A percentile compares a stretch with the other conserved stretches of the same genome.
Evolutionary conservation across 2,797 vertebrate species (phyloP).

Genomic region (Clarias pachynema): DNA sequence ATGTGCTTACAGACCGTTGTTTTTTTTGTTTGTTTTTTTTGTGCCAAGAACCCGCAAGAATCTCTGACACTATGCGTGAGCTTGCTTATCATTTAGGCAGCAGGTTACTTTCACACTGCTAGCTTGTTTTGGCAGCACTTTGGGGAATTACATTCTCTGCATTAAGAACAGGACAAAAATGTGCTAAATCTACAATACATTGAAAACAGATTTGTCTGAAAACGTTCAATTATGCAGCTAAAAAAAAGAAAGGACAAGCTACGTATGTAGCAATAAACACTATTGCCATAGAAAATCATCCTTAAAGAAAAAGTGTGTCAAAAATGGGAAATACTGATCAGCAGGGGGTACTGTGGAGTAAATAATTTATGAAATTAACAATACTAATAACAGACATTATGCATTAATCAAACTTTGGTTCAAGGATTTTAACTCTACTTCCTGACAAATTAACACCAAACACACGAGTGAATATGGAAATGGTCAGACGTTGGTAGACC

Average conservation of each 20-base stretch:
- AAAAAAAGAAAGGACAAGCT: background rate
- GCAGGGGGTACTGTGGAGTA: constrained; percentile 44
- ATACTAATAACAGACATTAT: background rate
- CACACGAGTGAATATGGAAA: constrained; percentile 16
- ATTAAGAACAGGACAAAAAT: background rate
- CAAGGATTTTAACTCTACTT: background rate
- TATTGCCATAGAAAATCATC: background rate
- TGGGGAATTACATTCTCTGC: constrained; percentile 64
- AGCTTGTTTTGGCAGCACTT: constrained; percentile 35
- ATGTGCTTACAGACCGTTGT: constrained; percentile 1
- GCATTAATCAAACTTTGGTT: constrained; percentile 7
- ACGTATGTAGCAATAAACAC: constrained; percentile 2
- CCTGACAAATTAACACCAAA: constrained; percentile 8
- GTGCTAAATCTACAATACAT: background rate
- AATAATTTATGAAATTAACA: background rate
- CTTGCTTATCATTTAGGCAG: constrained; percentile 14
- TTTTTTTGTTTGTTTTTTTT: background rate
- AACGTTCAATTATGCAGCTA: background rate
- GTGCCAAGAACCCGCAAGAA: background rate
- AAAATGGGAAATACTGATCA: constrained; percentile 24
- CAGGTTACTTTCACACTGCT: constrained; percentile 68
- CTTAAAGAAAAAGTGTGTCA: background rate
- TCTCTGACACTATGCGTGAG: constrained; percentile 11
- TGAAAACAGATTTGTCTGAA: background rate
- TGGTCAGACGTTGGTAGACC: background rate